These are phyloP conservation scores for Fulmarus glacialis DNA, from an alignment of 2,113 vertebrate species.

Conservation along the genomic window DNA sequence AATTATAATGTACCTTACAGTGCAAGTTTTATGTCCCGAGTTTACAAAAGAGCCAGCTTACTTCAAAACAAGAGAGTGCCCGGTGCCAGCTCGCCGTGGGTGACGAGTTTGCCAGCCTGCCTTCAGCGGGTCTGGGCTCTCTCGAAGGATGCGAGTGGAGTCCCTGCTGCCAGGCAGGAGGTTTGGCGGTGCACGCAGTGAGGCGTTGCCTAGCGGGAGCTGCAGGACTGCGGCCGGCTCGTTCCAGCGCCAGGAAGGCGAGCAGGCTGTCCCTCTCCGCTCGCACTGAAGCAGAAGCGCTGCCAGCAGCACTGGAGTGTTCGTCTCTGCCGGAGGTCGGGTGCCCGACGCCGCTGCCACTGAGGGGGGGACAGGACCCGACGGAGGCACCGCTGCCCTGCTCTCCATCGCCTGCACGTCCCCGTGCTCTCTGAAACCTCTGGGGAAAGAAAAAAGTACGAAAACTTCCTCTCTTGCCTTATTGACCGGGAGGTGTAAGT, in stretches of 20 bases:
- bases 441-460: neutral
- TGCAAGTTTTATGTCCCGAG: neutral
- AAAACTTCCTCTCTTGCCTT: neutral
- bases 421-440: neutral
- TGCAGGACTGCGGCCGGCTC: neutral
- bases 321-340: neutral
- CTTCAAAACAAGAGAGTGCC: neutral
- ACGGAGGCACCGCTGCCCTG: neutral
- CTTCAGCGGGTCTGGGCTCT: neutral
- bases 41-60: neutral
- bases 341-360: fast-evolving
- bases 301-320: neutral
- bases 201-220: neutral
- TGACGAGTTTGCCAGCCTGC: neutral
- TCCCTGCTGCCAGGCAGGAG: neutral
- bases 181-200: neutral
- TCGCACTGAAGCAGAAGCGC: fast-evolving
- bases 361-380: neutral
- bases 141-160: neutral
- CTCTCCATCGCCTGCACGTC: fast-evolving
- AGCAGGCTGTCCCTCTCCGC: neutral
- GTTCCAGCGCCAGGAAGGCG: neutral
- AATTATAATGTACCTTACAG: neutral
- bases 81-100: neutral
- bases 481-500: neutral